Evolutionary conservation across 2,797 vertebrate genomes (phyloP), one percentile per base, ranked within the genome.

Genomic region (Parotocinclus haroldoi): DNA sequence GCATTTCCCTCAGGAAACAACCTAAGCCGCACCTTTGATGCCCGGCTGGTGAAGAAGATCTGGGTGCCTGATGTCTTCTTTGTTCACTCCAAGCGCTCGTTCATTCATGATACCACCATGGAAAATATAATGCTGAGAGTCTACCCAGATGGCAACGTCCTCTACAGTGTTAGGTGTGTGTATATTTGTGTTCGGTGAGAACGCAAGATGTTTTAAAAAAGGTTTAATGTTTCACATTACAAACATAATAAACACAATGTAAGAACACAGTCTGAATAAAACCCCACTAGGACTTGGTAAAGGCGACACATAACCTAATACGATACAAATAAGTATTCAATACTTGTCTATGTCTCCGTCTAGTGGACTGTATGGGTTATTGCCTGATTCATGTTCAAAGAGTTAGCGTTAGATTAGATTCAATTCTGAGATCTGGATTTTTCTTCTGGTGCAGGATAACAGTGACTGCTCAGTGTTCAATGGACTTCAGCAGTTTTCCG

Each of bases 401-500:
- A 14, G 12, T 49, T 49, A 14, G n/a, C 4, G 46, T 14, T 1
- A n/a, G n/a, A 5, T 36, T n/a, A n/a, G 7, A 38, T 63, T 17
- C 18, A 19, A 46, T 38, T 53, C 17, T 53, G 19, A 39, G 27
- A 19, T 9, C 9, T 14, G 44, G 56, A n/a, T 57, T 50, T 69
- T 39, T 48, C 67, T 11, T 53, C 27, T 70, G 39, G n/a, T 81
- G 17, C 79, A 96, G 93, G 87, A 91, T 94, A 74, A 97, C 94
- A 0, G 93, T 96, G 69, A 95, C 92, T 3, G 88, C 93, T 46
- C 90, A 93, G 84, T 95, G 93, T 78, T 91, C 93, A 37, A 95
- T 94, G 93, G 94, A 95, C 86, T 96, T 95, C 86, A 95, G 92
- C 74, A 92, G 89, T 72, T 95, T 96, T 85, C 94, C 93, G 76